Evolutionary conservation across 2,113 vertebrate species (phyloP), one percentile per base, ranked within the genome.

Genomic region (Pristiophorus japonicus): DNA sequence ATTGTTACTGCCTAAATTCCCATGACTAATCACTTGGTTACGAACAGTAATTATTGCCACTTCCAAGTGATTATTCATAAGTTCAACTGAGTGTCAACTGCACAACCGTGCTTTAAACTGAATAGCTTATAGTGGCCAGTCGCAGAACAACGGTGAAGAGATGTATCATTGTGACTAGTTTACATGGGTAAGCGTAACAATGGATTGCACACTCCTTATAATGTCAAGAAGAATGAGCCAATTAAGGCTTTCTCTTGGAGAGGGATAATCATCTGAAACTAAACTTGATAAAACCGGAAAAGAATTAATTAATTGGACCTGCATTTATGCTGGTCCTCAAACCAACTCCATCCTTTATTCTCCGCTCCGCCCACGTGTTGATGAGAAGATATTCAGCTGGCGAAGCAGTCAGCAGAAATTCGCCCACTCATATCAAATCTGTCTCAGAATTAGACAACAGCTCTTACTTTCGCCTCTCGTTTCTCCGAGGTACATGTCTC

Each of bases 11-110:
- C 66, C 42, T 14, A 94, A 94, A 94, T 70, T 70, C 93, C 93
- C 65, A 51, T 94, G 93, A 94, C 93, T 70, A 94, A 94, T 94
- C 93, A 94, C 65, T 94, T 47, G 66, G 65, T 94, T 94, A 70
- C 66, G 66, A 70, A 94, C 24, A 94, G 66, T 94, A 34, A 94
- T 24, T 67, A 94, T 94, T 51, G 22, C 93, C 66, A 94, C 45
- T 70, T 94, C 93, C 93, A 73, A 47, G 45, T 34, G 27, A 94
- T 70, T 70, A 94, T 94, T 70, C 66, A 94, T 51, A 66, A 70
- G 65, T 94, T 94, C 93, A 94, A 51, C 66, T 51, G 65, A 94
- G 66, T 94, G 93, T 94, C 93, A 70, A 94, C 93, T 30, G 24
- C 65, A 90, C 51, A 90, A 62, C 87, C 55, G 51, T 90, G 45